Conservation (phyloP, 2,113 vertebrate species). For the Embiotoca jacksoni region DNA sequence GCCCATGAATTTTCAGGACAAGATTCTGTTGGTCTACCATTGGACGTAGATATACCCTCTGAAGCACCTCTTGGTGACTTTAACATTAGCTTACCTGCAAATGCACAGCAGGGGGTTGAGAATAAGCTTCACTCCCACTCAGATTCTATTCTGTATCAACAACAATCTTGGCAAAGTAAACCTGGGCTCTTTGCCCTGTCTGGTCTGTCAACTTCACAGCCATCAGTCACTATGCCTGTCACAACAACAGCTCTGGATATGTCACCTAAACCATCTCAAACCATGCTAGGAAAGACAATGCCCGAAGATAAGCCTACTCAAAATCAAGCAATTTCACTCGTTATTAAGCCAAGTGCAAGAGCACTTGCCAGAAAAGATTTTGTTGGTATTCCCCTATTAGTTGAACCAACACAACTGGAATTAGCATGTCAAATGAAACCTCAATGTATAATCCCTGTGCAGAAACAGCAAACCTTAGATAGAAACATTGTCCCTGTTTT, state of each 20-base stretch:
- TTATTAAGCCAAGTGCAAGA: constrained; percentile 69
- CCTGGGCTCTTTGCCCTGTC: not conserved
- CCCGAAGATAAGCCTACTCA: constrained; percentile 12
- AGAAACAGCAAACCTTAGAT: constrained; percentile 22
- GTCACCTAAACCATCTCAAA: constrained; percentile 64
- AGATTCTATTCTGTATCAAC: constrained; percentile 31
- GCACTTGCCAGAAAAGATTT: constrained; percentile 47
- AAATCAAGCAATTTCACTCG: constrained; percentile 63
- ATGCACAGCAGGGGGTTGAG: constrained; percentile 8
- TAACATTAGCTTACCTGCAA: constrained; percentile 1
- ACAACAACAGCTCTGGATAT: constrained; percentile 84
- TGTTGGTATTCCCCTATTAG: constrained; percentile 65
- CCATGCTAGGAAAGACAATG: constrained; percentile 33
- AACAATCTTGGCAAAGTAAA: constrained; percentile 23
- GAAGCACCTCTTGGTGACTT: constrained; percentile 18
- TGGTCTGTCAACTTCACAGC: constrained; percentile 9
- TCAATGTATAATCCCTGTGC: constrained; percentile 11
- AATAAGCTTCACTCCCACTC: constrained; percentile 10
- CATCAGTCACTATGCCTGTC: constrained; percentile 49
- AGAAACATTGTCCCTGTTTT: constrained; percentile 13
- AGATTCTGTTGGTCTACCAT: constrained; percentile 67
- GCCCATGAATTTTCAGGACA: constrained; percentile 49
- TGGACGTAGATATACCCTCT: constrained; percentile 56
- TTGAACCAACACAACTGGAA: constrained; percentile 48
- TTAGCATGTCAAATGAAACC: constrained; percentile 14